Base-by-base conservation (phyloP, 2,113 vertebrate species). In the Cyprinus carpio region DNA sequence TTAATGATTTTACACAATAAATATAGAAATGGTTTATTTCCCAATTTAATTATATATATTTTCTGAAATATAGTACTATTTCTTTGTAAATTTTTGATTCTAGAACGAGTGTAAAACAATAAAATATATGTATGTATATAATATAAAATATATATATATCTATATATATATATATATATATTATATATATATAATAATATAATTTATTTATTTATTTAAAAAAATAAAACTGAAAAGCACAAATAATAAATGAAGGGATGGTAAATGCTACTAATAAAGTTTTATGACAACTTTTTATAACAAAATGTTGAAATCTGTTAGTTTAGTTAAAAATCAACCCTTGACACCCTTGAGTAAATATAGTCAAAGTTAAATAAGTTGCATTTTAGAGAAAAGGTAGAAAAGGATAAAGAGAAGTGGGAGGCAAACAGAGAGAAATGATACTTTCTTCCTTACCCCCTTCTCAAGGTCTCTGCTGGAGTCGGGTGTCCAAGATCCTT, bases 401-500 rank as follows among this genome's bases (percentile, higher is more conserved):
- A 72, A 43, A 62, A 9, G 23, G 25, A 64, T 12, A 27, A 27
- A 75, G 11, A 49, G 12, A 46, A 4, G 40, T 15, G n/a, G 72
- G 37, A 25, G 71, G 34, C 71, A 74, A 37, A n/a, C 23, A 72
- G 37, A 74, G 12, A 43, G 20, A 49, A 46, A 27, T 16, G 6
- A 75, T 25, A 60, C 54, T 78, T 78, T 58, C 29, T n/a, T 56
- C 29, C 51, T 6, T 29, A 6, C 51, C 18, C 51, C 29, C 54
- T 78, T n/a, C 76, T 37, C 76, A 79, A 60, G 76, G 54, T 60
- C 76, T 79, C 31, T n/a, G 76, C 54, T 40, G 76, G 76, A 79
- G 54, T 79, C 76, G 20, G 31, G 76, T 79, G 31, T 60, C 76
- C 76, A 78, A 60, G 12, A 60, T n/a, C 76, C 54, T 78, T 78